A percentile compares a stretch with the other conserved stretches of the same genome.
Conservation (phyloP, 2,113 vertebrate species). For the Lepisosteus osseus region DNA sequence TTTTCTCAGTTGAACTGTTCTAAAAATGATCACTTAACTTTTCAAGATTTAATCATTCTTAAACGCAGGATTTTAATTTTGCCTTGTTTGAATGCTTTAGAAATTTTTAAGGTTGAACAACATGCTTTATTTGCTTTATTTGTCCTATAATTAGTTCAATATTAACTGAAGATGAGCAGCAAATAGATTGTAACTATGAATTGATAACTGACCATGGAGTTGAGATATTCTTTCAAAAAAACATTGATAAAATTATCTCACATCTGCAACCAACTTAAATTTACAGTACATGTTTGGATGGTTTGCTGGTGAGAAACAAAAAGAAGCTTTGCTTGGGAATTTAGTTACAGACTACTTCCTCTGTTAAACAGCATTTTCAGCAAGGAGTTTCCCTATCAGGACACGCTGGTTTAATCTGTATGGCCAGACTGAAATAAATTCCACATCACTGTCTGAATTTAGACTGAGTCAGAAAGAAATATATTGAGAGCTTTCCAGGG, state of each 20-base stretch:
- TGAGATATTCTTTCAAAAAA: neutral
- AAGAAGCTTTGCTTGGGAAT: neutral
- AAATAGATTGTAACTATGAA: neutral
- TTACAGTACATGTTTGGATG: neutral
- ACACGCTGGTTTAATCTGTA: slow-evolving; percentile 12
- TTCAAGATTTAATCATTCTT: too few species aligned
- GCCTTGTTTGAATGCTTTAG: too few species aligned
- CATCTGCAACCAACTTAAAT: neutral
- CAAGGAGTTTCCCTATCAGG: slow-evolving; percentile 1
- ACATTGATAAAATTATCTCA: neutral
- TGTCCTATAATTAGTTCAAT: too few species aligned
- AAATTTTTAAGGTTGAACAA: too few species aligned
- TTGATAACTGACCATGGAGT: neutral
- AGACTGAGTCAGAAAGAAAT: slow-evolving; percentile 16
- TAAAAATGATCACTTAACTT: too few species aligned
- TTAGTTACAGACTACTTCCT: slow-evolving; percentile 1
- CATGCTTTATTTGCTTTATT: too few species aligned
- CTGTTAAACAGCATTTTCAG: neutral
- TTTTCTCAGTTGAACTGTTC: too few species aligned
- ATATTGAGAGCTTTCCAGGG: slow-evolving; percentile 10
- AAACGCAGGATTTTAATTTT: too few species aligned
- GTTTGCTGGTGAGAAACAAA: neutral
- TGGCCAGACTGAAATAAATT: slow-evolving; percentile 13
- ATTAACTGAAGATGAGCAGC: neutral
- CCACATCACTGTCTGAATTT: slow-evolving; percentile 19